Evolutionary conservation across 2,888 invertebrate species (phyloP), one percentile per base, ranked within the genome.

Genomic region (Rotaria macrura): DNA sequence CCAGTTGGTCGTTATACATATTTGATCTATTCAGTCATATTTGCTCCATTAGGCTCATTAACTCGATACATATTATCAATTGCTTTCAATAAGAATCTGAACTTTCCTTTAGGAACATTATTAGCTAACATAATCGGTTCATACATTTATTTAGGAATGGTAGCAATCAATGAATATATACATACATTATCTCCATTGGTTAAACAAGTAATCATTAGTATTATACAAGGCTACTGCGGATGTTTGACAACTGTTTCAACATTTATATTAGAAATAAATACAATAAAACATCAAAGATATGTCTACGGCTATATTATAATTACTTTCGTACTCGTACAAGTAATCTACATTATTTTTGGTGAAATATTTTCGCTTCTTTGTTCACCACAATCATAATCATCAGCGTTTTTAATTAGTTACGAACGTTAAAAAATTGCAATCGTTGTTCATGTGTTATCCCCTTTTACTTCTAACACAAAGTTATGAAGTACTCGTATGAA

Each of bases 211-310:
- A 12, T 79, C 5, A 79, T 43, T 10, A n/a, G 79, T 79, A 43
- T 43, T 23, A 40, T 79, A 12, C 43, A 43, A 79, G 79, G 79
- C n/a, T 79, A 43, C 43, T 43, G 79, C n/a, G 79, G 79, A 43
- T 40, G 79, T 79, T 14, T 79, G 14, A 79, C 79, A 43, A 79
- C 79, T 25, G 43, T 79, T 79, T 79, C 79, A n/a, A 79, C 79
- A 43, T 43, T 79, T 79, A 43, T 79, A 12, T 43, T 79, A 43
- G 79, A 79, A 43, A 2, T 65, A 65, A 34, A 65, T 34, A 65
- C 65, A 65, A 65, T 65, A 65, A 65, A 65, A 34, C 17, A 34
- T 20, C 65, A 34, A 17, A 65, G 25, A 34, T 65, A 65, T 65
- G 20, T 65, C 9, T 65, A 65, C 38, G 3, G 4, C 6, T 65